Base-by-base conservation (phyloP, 2,797 vertebrate genomes). In the Rousettus madagascariensis region DNA sequence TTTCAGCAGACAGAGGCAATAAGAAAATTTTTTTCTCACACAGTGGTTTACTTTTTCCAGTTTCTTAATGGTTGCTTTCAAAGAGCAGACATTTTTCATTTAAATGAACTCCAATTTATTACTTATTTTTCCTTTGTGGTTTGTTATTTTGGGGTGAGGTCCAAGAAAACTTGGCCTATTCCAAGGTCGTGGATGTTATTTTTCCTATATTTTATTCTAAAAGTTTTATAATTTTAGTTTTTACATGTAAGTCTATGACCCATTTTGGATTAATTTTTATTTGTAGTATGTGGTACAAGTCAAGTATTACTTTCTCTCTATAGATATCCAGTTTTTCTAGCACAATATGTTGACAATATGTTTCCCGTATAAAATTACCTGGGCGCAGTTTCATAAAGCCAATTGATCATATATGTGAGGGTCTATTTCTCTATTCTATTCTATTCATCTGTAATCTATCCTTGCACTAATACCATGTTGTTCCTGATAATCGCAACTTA, bases 1-100 rank as follows among this genome's bases (percentile, higher is more conserved):
- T 89, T 94, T 66, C 38, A 65, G 36, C 17, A 94, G 66, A 61
- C 71, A 80, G 12, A 63, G 19, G 43, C 22, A 33, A 15, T 43
- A 43, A 51, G 55, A 72, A 90, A 49, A 12, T 22, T 61, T 61
- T 74, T 77, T 46, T 59, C 2, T 20, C 13, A n/a, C 12, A 46
- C 19, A 74, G 28, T 26, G 15, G 9, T 33, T 86, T 74, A 59
- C 28, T 41, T 83, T 92, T 87, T 88, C 84, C 28, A 46, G 8
- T 53, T 86, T 16, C 55, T 95, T 88, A 69, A 82, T 83, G 75
- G 33, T 61, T 75, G 87, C 84, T 77, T 69, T 83, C 53, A 92
- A 75, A 95, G 9, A 55, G 68, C 22, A 88, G 36, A 65, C 41
- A 36, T 71, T 72, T 82, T 15, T 83, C 66, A 75, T 75, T 83